phyloP scores from a whole-genome alignment of 2,113 vertebrate species.

The Synchiropus splendidus region DNA sequence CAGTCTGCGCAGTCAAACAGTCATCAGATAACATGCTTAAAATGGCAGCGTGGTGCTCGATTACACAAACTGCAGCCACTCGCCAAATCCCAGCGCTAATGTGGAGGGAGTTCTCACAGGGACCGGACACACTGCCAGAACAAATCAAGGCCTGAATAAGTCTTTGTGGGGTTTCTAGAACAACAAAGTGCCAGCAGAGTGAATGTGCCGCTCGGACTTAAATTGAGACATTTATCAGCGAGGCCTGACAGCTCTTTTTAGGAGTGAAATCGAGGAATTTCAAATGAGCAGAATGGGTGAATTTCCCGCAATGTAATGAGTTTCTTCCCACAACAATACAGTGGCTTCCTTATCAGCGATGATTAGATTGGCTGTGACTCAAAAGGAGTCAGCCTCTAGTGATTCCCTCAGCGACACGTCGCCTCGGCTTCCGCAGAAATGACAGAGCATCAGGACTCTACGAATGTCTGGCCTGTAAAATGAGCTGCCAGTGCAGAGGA shows the following conservation, averaged over 20 bases:
- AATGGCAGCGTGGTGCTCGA: conserved; percentile 27
- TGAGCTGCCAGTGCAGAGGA: conserved; percentile 14
- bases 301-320: too few relatives aligned
- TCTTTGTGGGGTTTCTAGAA: neutral
- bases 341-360: too few relatives aligned
- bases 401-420: too few relatives aligned
- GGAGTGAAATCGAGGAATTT: conserved; percentile 1
- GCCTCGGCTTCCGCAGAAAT: too few relatives aligned
- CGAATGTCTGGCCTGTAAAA: conserved; percentile 27
- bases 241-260: neutral
- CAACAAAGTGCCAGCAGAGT: neutral
- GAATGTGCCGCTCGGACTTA: neutral
- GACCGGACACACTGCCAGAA: too few relatives aligned
- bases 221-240: conserved; percentile 15
- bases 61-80: conserved; percentile 12
- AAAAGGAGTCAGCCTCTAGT: too few relatives aligned
- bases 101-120: too few relatives aligned
- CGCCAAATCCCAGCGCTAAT: conserved; percentile 13
- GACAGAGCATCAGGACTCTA: too few relatives aligned
- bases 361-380: too few relatives aligned
- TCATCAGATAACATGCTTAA: conserved; percentile 31
- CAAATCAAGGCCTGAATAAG: conserved; percentile 2
- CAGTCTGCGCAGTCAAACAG: conserved; percentile 41
- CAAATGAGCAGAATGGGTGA: too few relatives aligned
- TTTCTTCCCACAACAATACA: too few relatives aligned